Evolutionary conservation across 1,140 invertebrate species (phyloP), one percentile per base, ranked within the genome.

Genomic region (Hormaphis cornu): DNA sequence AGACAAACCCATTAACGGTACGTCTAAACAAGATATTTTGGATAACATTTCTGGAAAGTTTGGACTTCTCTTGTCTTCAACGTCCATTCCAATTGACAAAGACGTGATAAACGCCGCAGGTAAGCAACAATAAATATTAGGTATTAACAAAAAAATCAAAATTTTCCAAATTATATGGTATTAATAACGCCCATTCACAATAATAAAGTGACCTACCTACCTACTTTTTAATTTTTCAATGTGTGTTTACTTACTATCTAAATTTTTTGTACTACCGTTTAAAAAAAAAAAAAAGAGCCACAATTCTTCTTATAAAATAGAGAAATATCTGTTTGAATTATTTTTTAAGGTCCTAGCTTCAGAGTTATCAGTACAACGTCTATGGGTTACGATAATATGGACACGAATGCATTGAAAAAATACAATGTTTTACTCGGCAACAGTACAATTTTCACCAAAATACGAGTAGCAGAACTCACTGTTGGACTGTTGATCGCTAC

Each of bases 361-460:
- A 91, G 91, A 81, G 89, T 94, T 1, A 82, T 97, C n/a, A 85
- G 84, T 0, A 95, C 93, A 0, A 91, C 95, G 81, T 96, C 93
- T 1, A 94, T 96, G n/a, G 95, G 94, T 0, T 82, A 86, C 74
- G 89, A 93, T 73, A 89, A 92, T 76, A 83, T 93, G 42, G 85
- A 91, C 77, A 73, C 91, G 2, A 73, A 77, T n/a, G 86, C 85
- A 75, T 83, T 89, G 56, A 87, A 83, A 75, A 81, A 80, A 66
- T 81, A 85, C 73, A 82, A 83, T 24, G 87, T 93, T 71, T 82
- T 80, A 74, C 81, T 93, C 58, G 94, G 94, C 1, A 93, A 93
- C 75, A 97, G 94, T 3, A 93, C 94, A 2, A 86, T 88, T 75
- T 89, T 95, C 14, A 78, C 97, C 7, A 95, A 93, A 1, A 89